Base-by-base conservation (phyloP, 2,113 vertebrate species). In the Stomatorhinus ivindoensis region DNA sequence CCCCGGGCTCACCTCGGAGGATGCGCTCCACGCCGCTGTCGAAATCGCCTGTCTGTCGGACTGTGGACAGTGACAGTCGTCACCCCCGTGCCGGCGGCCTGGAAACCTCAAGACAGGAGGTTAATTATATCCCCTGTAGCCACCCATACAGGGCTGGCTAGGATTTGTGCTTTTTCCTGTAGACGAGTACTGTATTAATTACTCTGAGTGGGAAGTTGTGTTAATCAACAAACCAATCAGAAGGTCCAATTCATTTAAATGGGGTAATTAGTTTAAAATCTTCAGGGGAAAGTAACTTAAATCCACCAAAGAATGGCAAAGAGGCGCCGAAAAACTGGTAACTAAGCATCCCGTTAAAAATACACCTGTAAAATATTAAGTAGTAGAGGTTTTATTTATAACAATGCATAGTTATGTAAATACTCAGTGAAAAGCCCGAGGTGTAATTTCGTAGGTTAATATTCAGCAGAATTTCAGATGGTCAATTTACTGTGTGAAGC, bases 1-100 rank as follows among this genome's bases (percentile, higher is more conserved):
- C 92, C 93, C 91, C 88, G 89, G 93, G 95, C 95, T 95, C 95
- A 95, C 87, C 42, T 88, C 93, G 92, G 53, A 88, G 89, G 94
- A 92, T 65, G 94, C 93, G 95, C 94, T 93, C 82, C 44, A 92
- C 89, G 86, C 91, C 93, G 91, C 93, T 13, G 61, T 92, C 95
- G 94, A 94, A 95, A 93, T 92, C 91, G 87, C 91, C 88, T 91
- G 94, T 92, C 91, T 92, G 90, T 90, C 90, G 92, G 88, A 90
- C 89, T 90, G 39, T 2, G 87, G 87, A 91, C 42, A n/a, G 42
- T 47, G 24, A 3, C 42, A 82, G 76, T 9, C 35, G 1, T 44
- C 76, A 17, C 19, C 17, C 35, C 39, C 1, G 1, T 19, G 6
- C 6, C 39, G 39, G 42, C 17, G 47, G 82, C 82, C 8, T 47